phyloP scores from a whole-genome alignment of 1,140 invertebrate species.

The Drosophila pseudoananassae region DNA sequence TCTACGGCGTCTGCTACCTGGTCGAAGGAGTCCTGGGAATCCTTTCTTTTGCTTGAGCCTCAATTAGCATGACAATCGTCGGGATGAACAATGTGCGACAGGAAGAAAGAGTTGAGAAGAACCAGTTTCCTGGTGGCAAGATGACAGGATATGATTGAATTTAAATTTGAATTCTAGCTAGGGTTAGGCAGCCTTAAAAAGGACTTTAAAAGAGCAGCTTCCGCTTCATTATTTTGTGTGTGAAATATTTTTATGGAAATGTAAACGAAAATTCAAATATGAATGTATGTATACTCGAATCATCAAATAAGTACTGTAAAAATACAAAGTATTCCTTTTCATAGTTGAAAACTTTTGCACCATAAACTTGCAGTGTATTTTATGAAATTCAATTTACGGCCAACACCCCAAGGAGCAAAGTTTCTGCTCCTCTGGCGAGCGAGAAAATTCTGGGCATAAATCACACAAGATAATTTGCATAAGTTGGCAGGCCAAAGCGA shows the following conservation, averaged over 20 bases:
- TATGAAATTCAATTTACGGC: constrained; percentile 67
- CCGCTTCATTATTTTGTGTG: constrained; percentile 36
- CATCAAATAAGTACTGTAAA: background rate
- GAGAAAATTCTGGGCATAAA: constrained; percentile 61
- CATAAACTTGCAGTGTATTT: constrained; percentile 17
- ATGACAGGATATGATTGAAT: constrained; percentile 75
- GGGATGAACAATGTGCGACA: constrained; percentile 25
- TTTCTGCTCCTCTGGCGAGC: constrained; percentile 30
- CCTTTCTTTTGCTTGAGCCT: constrained; percentile 22
- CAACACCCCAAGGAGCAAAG: constrained; percentile 40
- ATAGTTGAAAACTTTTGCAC: background rate
- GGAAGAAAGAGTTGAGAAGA: constrained; percentile 37
- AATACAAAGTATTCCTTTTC: background rate
- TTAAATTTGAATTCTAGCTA: constrained; percentile 43
- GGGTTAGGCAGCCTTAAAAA: constrained; percentile 9
- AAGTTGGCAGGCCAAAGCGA: constrained; percentile 67
- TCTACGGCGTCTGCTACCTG: constrained; percentile 17
- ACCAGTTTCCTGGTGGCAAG: constrained; percentile 49
- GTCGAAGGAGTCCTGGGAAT: constrained; percentile 18
- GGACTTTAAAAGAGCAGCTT: constrained; percentile 40
- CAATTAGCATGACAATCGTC: constrained; percentile 78
- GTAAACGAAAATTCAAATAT: background rate
- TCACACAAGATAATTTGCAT: constrained; percentile 70
- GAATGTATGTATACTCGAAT: no score
- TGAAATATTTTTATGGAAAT: constrained; percentile 48